These are phyloP conservation scores for Phania funesta DNA, from an alignment of 2,888 invertebrate genomes.

Conservation along the genomic window DNA sequence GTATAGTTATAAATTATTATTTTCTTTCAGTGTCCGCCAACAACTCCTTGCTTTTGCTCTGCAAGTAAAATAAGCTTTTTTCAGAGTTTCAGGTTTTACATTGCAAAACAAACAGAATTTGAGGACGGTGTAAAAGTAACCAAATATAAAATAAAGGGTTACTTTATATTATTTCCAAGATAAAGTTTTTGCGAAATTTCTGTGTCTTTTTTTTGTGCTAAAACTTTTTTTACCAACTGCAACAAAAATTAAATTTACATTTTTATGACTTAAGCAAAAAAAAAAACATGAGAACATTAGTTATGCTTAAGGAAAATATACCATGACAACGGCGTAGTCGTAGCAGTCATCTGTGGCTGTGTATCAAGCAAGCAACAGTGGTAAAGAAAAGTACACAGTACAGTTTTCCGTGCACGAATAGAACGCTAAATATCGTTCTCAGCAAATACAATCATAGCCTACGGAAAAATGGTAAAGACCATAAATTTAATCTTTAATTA, in stretches of 20 bases:
- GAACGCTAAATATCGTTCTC: too few species aligned
- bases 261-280: constrained; percentile 50
- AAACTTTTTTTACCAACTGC: constrained; percentile 45
- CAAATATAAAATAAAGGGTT: constrained; percentile 51
- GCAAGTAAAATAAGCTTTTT: constrained; percentile 38
- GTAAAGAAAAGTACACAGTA: not conserved
- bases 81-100: constrained; percentile 19
- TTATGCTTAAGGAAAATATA: constrained; percentile 77
- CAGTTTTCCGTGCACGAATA: too few species aligned
- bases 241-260: constrained; percentile 62
- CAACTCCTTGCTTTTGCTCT: constrained; percentile 36
- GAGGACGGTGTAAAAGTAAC: constrained; percentile 17
- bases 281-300: constrained; percentile 74
- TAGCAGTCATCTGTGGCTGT: constrained; percentile 69
- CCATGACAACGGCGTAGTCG: constrained; percentile 69
- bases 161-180: constrained; percentile 45
- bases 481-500: too few species aligned
- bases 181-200: constrained; percentile 52
- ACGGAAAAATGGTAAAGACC: too few species aligned
- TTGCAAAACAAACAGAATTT: not conserved
- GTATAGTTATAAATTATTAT: not conserved
- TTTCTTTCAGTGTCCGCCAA: constrained; percentile 13
- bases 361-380: constrained; percentile 69
- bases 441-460: too few species aligned
- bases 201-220: constrained; percentile 24